Evolutionary conservation across 2,113 vertebrate genomes (phyloP).

Genomic region (Xyliphius kryptos): DNA sequence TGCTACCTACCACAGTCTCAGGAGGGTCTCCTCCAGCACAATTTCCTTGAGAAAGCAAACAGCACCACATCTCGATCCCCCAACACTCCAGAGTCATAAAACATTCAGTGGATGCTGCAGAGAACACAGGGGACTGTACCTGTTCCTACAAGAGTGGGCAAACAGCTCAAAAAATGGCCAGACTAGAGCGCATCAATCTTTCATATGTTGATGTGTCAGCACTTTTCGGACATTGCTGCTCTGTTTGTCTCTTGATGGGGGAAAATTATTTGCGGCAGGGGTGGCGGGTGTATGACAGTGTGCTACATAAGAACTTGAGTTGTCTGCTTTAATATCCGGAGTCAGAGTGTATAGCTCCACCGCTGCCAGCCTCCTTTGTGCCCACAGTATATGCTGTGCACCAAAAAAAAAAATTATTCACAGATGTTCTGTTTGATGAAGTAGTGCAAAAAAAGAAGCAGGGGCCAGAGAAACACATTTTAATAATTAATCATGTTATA

Average conservation of each 20-base stretch:
- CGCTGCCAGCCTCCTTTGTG: conserved; percentile 1
- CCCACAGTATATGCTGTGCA: not conserved
- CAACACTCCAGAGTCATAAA: conserved; percentile 30
- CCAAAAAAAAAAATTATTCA: not conserved
- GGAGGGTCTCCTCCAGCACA: conserved; percentile 20
- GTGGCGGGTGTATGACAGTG: conserved; percentile 14
- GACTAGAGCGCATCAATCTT: conserved; percentile 36
- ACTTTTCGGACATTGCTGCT: conserved; percentile 21
- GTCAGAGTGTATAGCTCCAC: not conserved
- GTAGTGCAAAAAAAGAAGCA: not conserved
- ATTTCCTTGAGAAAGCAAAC: conserved; percentile 33
- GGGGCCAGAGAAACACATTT: not conserved
- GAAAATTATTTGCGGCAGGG: conserved; percentile 19
- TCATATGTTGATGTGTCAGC: conserved; percentile 36
- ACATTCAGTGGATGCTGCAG: conserved; percentile 26
- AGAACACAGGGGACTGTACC: conserved; percentile 26
- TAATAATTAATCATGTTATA: conserved; percentile 10
- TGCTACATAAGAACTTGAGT: conserved; percentile 15
- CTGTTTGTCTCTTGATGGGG: conserved; percentile 27
- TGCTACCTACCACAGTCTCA: conserved; percentile 8
- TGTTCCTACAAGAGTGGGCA: conserved; percentile 24
- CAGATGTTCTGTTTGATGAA: not conserved
- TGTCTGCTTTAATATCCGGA: conserved; percentile 32
- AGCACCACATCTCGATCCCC: conserved; percentile 23
- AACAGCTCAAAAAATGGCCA: conserved; percentile 29